Base-by-base conservation (phyloP, 2,797 vertebrate species). In the Zenarchopterus dispar region DNA sequence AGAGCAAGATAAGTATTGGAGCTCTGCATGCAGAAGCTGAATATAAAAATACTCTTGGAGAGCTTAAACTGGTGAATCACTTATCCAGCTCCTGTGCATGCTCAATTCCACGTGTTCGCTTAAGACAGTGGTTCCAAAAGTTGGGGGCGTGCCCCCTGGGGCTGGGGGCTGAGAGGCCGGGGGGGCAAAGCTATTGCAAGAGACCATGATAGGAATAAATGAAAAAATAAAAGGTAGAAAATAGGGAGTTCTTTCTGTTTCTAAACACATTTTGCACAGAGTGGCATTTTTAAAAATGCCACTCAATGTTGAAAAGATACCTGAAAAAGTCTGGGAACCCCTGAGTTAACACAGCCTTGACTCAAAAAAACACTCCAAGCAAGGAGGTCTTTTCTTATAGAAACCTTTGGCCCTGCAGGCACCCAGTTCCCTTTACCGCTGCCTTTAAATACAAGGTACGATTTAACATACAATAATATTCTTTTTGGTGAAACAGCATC, bases 11-110 rank as follows among this genome's bases (percentile, higher is more conserved):
- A 42, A 44, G 23, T 6, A 5, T 26, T 39, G 60, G 16, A 5
- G 22, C 21, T 46, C 65, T 64, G 66, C 49, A 67, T 56, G 47
- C 49, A 49, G 44, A 49, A 19, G 31, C 26, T 68, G 54, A 70
- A 72, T 65, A 67, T n/a, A 62, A 24, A 76, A 73, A 64, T 24
- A 42, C 17, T 43, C 48, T 65, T 75, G 49, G 54, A 62, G 55
- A 71, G 44, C 52, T 73, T 67, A 59, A 62, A 1, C 11, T 58
- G 49, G 22, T 57, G n/a, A 49, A 68, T 22, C 26, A 31, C 57
- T 64, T 33, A 58, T 70, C 51, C 33, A 62, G 26, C 39, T 56
- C 51, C 41, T 49, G 39, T 42, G 68, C 18, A 65, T 24, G 41
- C 50, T 19, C 0, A 17, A 70, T 39, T 18, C 50, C 17, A 36